Conservation (phyloP, 2,113 vertebrate genomes). For the Brachyhypopomus occidentalis region DNA sequence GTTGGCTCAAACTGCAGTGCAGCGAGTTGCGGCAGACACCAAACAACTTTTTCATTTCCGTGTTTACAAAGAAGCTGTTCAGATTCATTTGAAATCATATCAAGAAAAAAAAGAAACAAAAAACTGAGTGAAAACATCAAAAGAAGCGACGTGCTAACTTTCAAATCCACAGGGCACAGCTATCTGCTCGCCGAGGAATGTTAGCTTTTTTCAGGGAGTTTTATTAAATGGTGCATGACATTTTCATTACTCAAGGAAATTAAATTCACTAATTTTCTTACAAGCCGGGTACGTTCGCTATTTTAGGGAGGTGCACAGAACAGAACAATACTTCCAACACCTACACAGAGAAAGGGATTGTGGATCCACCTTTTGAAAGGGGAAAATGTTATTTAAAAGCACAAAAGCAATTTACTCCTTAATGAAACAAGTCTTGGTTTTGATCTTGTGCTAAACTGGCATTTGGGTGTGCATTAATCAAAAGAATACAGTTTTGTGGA, state of each 20-base stretch:
- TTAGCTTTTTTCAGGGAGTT: conserved; percentile 79
- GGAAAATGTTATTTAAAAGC: conserved; percentile 61
- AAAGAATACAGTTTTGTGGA: conserved; percentile 13
- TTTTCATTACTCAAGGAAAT: conserved; percentile 87
- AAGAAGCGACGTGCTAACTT: conserved; percentile 76
- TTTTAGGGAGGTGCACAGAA: conserved; percentile 76
- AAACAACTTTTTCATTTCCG: conserved; percentile 80
- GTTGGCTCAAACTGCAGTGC: conserved; percentile 71
- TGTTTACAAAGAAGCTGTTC: conserved; percentile 79
- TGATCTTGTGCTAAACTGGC: conserved; percentile 55
- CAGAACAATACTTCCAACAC: conserved; percentile 76
- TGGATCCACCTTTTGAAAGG: conserved; percentile 62
- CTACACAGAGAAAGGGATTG: conserved; percentile 72
- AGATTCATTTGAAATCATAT: conserved; percentile 81
- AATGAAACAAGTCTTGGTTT: conserved; percentile 61
- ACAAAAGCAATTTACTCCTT: conserved; percentile 66
- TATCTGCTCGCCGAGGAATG: conserved; percentile 70
- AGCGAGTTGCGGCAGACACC: conserved; percentile 70
- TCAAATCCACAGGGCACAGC: conserved; percentile 72
- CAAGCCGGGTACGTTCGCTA: conserved; percentile 77
- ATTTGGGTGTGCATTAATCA: conserved; percentile 51
- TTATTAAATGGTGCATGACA: conserved; percentile 87
- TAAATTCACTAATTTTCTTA: conserved; percentile 85
- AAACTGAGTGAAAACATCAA: conserved; percentile 81
- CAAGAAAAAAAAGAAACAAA: conserved; percentile 73